A percentile compares a stretch with the other conserved stretches of the same genome.
Conservation (phyloP, 2,888 invertebrate genomes). For the Drosophila subsilvestris region DNA sequence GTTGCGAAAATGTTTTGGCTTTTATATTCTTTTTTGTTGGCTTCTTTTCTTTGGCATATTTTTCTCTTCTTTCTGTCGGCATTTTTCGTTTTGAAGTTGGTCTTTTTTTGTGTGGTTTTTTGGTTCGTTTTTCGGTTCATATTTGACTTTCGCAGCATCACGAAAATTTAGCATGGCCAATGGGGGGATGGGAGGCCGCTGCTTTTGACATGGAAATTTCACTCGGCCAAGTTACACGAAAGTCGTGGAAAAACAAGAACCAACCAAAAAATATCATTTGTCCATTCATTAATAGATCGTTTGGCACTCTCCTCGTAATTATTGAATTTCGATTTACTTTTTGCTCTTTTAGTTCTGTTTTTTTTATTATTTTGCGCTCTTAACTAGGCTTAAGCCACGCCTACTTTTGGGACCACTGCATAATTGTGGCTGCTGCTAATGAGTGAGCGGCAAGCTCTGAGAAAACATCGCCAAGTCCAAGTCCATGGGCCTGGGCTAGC, state of each 20-base stretch:
- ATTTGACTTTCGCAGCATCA: slow-evolving; percentile 71
- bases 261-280: slow-evolving; percentile 23
- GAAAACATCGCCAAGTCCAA: not conserved
- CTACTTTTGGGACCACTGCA: slow-evolving; percentile 12
- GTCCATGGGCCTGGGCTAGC: not conserved
- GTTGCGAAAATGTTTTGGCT: slow-evolving; percentile 59
- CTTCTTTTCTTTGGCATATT: slow-evolving; percentile 47
- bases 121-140: slow-evolving; percentile 36
- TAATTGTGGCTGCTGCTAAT: slow-evolving; percentile 36
- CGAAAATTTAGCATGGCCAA: slow-evolving; percentile 68
- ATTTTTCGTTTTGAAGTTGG: slow-evolving; percentile 62
- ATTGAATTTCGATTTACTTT: not conserved
- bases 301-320: not conserved
- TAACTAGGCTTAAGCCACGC: slow-evolving; percentile 15
- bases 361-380: slow-evolving; percentile 1
- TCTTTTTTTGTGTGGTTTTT: slow-evolving; percentile 6
- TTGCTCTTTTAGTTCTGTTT: not conserved
- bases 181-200: slow-evolving; percentile 48
- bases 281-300: slow-evolving; percentile 37
- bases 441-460: slow-evolving; percentile 24
- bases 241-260: not conserved
- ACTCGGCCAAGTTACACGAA: slow-evolving; percentile 32
- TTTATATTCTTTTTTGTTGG: slow-evolving; percentile 32
- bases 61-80: slow-evolving; percentile 51
- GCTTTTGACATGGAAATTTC: slow-evolving; percentile 66